A percentile compares a stretch with the other conserved stretches of the same genome.
Evolutionary conservation across 2,888 invertebrate species (phyloP).

Genomic region (Penaeus monodon): DNA sequence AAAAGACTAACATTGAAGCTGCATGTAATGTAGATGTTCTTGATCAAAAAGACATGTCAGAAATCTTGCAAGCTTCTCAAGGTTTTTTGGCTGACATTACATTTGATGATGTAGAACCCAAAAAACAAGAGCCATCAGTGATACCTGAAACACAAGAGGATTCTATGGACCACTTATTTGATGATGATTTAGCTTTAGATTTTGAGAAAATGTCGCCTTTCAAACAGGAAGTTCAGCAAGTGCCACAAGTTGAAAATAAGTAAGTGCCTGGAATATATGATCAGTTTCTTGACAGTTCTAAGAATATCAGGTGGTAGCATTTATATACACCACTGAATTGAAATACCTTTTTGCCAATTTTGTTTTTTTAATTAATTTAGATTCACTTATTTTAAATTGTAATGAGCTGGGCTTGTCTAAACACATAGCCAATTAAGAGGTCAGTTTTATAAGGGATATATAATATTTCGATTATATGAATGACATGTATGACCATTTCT

Average conservation of each 20-base stretch:
- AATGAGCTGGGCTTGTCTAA: not conserved
- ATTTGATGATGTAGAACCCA: not conserved
- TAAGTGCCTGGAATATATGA: not conserved
- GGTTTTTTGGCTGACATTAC: not conserved
- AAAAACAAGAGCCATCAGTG: no score
- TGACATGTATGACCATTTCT: not conserved
- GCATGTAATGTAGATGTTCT: no score
- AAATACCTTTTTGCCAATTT: no score
- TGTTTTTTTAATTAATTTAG: not conserved
- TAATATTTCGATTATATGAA: not conserved
- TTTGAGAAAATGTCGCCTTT: conserved; percentile 43
- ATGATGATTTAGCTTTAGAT: conserved; percentile 20
- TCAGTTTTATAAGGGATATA: not conserved
- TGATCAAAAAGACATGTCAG: no score
- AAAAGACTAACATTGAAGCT: no score
- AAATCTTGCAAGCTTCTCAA: not conserved
- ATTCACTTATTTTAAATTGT: not conserved
- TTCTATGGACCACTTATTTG: not conserved
- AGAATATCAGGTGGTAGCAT: not conserved
- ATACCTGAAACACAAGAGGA: conserved; percentile 1
- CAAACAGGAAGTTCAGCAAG: conserved; percentile 7
- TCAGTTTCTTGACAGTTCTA: not conserved
- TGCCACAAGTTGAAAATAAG: conserved; percentile 8
- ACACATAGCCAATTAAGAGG: not conserved
- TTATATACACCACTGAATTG: no score